phyloP scores from a whole-genome alignment of 2,113 vertebrate genomes.

The Notarius quadriscutis region DNA sequence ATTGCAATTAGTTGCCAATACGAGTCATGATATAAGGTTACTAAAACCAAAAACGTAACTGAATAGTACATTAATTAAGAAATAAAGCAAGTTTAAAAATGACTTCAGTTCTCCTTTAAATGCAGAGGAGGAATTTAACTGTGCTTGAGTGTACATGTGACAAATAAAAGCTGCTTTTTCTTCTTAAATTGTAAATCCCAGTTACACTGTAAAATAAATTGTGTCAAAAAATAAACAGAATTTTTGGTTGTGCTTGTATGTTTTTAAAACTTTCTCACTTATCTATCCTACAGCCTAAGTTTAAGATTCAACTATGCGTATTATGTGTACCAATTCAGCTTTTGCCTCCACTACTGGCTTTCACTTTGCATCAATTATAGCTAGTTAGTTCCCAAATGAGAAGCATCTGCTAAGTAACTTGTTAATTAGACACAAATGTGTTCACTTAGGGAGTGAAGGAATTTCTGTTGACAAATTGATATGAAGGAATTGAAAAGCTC shows the following conservation, averaged over 20 bases:
- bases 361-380: neutral
- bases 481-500: neutral
- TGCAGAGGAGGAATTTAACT: too few species aligned
- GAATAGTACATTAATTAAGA: too few species aligned
- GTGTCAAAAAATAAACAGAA: neutral
- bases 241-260: neutral
- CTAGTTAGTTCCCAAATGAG: neutral
- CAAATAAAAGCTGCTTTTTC: too few species aligned
- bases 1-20: too few species aligned
- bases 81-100: too few species aligned
- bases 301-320: neutral
- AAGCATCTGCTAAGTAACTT: conserved; percentile 12
- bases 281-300: neutral
- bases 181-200: too few species aligned
- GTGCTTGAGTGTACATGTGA: too few species aligned
- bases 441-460: neutral
- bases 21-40: too few species aligned
- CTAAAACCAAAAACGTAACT: too few species aligned
- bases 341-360: neutral
- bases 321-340: neutral
- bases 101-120: too few species aligned
- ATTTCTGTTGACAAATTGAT: neutral
- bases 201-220: neutral
- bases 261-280: neutral
- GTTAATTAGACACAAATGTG: neutral